Evolutionary conservation across 2,888 invertebrate species (phyloP).

Genomic region (Pseudanteris insignis): DNA sequence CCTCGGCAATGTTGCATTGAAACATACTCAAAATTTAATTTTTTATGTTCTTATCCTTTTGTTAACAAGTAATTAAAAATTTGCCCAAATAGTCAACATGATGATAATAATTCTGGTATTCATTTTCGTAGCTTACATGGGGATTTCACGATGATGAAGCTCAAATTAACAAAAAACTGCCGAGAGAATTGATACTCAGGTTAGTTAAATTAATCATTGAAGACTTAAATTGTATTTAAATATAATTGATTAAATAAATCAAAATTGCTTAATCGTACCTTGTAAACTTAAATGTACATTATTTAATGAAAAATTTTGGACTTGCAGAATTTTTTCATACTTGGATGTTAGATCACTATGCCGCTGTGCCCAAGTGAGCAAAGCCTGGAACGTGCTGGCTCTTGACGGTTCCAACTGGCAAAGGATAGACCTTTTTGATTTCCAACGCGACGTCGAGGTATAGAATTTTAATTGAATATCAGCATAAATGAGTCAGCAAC

Average conservation of each 20-base stretch:
- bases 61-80: no score
- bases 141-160: conserved; percentile 84
- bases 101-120: no score
- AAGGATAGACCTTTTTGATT: conserved; percentile 96
- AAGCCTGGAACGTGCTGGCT: conserved; percentile 96
- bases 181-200: conserved; percentile 92
- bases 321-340: conserved; percentile 87
- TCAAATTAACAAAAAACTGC: conserved; percentile 92
- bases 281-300: no score
- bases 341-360: conserved; percentile 95
- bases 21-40: conserved; percentile 8
- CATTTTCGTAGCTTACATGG: conserved; percentile 74
- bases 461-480: conserved; percentile 43
- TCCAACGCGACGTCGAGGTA: conserved; percentile 98
- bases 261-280: no score
- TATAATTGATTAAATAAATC: no score
- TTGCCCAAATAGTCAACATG: no score
- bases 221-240: no score
- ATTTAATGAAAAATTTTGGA: no score
- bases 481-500: no score
- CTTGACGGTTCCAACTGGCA: conserved; percentile 99
- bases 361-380: conserved; percentile 90
- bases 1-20: conserved; percentile 28
- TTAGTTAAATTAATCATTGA: not conserved
- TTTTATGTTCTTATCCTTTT: not conserved